A percentile compares a stretch with the other conserved stretches of the same genome.
phyloP scores from a whole-genome alignment of 1,140 invertebrate genomes.

The Aricia agestis region DNA sequence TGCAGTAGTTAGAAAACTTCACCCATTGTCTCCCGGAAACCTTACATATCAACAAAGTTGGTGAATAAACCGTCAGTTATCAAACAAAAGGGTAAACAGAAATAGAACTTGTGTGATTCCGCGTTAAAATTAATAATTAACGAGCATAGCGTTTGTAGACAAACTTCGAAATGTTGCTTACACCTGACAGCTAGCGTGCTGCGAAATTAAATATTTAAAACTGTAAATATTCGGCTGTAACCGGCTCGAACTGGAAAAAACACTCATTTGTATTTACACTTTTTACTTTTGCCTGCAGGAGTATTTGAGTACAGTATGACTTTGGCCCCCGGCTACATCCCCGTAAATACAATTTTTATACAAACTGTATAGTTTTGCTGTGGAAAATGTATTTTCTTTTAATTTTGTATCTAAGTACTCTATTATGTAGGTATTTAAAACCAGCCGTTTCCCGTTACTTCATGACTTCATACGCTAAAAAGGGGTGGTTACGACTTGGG shows the following conservation, averaged over 20 bases:
- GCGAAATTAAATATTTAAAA: background rate
- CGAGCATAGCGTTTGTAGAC: background rate
- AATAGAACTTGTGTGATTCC: background rate
- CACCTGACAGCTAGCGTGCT: background rate
- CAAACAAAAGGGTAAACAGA: constrained; percentile 1
- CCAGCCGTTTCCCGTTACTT: too few species aligned
- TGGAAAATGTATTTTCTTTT: too few species aligned
- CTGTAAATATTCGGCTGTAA: background rate
- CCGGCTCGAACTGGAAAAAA: background rate
- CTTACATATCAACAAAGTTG: background rate
- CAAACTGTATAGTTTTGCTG: too few species aligned
- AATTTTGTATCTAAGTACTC: too few species aligned
- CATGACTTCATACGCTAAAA: too few species aligned
- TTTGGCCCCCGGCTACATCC: too few species aligned
- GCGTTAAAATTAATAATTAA: background rate
- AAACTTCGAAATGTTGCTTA: background rate
- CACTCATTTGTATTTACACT: too few species aligned
- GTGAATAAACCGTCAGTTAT: background rate
- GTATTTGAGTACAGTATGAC: too few species aligned
- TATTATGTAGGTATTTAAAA: too few species aligned
- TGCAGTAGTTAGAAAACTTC: constrained; percentile 1
- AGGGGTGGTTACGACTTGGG: too few species aligned
- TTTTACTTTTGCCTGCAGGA: too few species aligned
- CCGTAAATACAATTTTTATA: too few species aligned
- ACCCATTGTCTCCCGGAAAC: background rate